Conservation (phyloP, 2,113 vertebrate species). For the Brachionichthys hirsutus region DNA sequence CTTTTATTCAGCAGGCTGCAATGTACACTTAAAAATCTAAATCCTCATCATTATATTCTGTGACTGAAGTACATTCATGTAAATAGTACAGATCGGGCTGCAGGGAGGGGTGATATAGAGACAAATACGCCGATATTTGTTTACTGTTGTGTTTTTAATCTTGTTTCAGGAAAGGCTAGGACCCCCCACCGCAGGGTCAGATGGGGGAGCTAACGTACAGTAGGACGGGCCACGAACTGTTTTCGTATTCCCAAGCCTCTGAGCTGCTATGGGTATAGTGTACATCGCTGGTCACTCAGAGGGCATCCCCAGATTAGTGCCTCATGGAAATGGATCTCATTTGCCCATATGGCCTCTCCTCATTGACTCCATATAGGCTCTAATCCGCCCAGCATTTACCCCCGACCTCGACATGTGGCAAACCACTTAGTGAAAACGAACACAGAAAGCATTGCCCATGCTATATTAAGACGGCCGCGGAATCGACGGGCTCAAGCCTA, state of each 20-base stretch:
- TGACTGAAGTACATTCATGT: too few species aligned
- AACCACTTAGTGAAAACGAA: constrained; percentile 59
- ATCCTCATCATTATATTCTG: neutral
- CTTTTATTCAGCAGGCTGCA: constrained; percentile 25
- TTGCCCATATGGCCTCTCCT: constrained; percentile 74
- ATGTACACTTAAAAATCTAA: too few species aligned
- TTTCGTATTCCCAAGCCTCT: constrained; percentile 69
- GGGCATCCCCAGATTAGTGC: constrained; percentile 74
- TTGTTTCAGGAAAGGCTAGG: constrained; percentile 5
- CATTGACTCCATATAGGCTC: constrained; percentile 70
- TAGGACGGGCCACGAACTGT: constrained; percentile 47
- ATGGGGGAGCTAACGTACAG: constrained; percentile 63
- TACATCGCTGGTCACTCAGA: constrained; percentile 70
- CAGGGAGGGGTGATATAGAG: too few species aligned
- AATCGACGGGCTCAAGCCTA: constrained; percentile 15
- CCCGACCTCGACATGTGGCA: constrained; percentile 69
- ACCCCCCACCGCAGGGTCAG: constrained; percentile 41
- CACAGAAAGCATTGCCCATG: constrained; percentile 28
- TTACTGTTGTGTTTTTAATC: constrained; percentile 38
- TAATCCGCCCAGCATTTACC: constrained; percentile 70
- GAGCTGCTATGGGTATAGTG: constrained; percentile 60
- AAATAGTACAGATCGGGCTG: too few species aligned
- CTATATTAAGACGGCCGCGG: constrained; percentile 26
- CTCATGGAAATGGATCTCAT: constrained; percentile 72
- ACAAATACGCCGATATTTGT: constrained; percentile 11